Percentiles rank a stretch among this genome's conserved stretches.
phyloP scores from a whole-genome alignment of 2,888 invertebrate species.

The Parascotia fuliginaria region DNA sequence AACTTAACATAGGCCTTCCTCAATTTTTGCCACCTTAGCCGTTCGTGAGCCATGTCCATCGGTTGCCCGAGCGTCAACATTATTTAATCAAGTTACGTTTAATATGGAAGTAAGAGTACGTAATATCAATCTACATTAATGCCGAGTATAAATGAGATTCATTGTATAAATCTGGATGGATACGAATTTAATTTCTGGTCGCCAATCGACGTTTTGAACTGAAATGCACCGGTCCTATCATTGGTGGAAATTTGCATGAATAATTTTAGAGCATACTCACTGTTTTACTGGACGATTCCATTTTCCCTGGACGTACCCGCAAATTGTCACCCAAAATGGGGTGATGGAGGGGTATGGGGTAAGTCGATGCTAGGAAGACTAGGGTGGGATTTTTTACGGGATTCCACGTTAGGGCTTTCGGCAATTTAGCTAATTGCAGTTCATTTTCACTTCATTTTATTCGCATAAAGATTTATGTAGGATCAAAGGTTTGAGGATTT shows the following conservation, averaged over 20 bases:
- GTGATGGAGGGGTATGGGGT: constrained; percentile 22
- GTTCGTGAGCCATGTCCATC: too few relatives aligned
- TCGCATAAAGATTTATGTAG: constrained; percentile 48
- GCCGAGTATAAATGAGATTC: constrained; percentile 18
- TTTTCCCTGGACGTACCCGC: constrained; percentile 45
- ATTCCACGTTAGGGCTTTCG: constrained; percentile 47
- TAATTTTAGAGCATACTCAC: constrained; percentile 54
- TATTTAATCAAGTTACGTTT: too few relatives aligned
- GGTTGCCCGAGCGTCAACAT: too few relatives aligned
- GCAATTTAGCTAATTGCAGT: constrained; percentile 61
- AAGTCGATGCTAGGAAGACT: constrained; percentile 7
- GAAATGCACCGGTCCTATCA: constrained; percentile 56
- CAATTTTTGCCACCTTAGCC: too few relatives aligned
- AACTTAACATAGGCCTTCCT: too few relatives aligned
- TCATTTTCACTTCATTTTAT: constrained; percentile 59
- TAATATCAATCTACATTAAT: constrained; percentile 22
- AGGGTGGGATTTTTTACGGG: constrained; percentile 47
- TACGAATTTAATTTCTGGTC: constrained; percentile 48
- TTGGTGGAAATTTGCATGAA: constrained; percentile 59
- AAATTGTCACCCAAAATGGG: constrained; percentile 53
- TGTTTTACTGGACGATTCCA: constrained; percentile 47
- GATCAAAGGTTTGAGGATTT: constrained; percentile 42
- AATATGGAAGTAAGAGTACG: neutral
- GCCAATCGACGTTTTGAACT: constrained; percentile 44
- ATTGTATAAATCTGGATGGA: constrained; percentile 18